Conservation (phyloP, 2,113 vertebrate species). For the Grantiella picta region DNA sequence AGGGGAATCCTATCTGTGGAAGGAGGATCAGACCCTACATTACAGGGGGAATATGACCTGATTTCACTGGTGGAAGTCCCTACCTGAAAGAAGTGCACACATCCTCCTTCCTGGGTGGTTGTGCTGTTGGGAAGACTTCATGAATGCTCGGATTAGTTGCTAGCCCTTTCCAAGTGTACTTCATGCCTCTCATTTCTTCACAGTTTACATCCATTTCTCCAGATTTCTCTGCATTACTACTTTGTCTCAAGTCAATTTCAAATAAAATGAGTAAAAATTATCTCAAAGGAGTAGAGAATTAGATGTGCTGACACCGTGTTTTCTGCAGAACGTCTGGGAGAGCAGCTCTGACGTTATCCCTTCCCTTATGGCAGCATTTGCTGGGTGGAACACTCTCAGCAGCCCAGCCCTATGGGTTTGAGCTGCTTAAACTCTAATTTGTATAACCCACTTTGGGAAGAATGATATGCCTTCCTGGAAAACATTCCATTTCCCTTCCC, state of each 20-base stretch:
- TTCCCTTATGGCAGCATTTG: neutral
- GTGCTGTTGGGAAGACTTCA: neutral
- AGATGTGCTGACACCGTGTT: neutral
- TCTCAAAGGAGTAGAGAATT: neutral
- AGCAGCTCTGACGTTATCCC: neutral
- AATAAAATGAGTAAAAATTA: neutral
- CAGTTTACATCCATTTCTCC: neutral
- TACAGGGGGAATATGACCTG: neutral
- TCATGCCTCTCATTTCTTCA: neutral
- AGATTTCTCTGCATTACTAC: neutral
- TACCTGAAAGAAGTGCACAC: neutral
- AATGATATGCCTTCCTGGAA: neutral
- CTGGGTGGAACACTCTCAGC: neutral
- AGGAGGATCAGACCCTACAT: neutral
- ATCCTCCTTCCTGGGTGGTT: neutral
- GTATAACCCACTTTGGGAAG: conserved; percentile 1
- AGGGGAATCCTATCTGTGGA: neutral
- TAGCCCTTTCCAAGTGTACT: neutral
- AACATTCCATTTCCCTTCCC: neutral
- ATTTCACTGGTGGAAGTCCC: neutral
- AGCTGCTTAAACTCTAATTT: neutral
- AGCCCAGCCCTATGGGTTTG: neutral
- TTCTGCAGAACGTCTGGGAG: neutral
- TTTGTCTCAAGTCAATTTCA: neutral
- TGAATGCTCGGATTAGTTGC: neutral